These are phyloP conservation scores for Ciona savignyi DNA, from an alignment of 23 tunicate genomes.

Conservation along the genomic window DNA sequence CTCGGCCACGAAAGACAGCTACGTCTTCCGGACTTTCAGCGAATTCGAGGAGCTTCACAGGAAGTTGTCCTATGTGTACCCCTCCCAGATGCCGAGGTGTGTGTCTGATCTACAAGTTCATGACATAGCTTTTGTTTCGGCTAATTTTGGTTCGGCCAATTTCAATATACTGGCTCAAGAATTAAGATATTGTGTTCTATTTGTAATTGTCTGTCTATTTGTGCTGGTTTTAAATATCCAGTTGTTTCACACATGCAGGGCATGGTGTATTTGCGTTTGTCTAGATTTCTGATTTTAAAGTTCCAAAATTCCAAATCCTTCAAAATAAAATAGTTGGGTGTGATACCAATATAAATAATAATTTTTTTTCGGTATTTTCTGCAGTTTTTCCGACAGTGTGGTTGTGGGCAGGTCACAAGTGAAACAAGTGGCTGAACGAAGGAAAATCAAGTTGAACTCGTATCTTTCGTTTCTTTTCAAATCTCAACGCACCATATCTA, in stretches of 20 bases:
- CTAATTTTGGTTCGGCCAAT: too few species aligned
- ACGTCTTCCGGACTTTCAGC: constrained; percentile 80
- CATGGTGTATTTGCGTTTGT: too few species aligned
- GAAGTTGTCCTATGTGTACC: constrained; percentile 39
- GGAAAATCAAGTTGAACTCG: constrained; percentile 48
- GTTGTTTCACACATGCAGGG: too few species aligned
- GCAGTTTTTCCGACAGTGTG: constrained; percentile 71
- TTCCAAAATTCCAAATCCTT: constrained; percentile 11
- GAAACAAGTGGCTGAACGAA: constrained; percentile 86
- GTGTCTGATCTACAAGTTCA: too few species aligned
- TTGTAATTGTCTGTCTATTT: too few species aligned
- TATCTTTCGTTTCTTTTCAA: constrained; percentile 42
- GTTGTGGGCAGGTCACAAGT: constrained; percentile 87
- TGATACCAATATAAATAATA: too few species aligned
- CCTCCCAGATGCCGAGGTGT: constrained; percentile 33
- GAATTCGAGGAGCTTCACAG: constrained; percentile 85
- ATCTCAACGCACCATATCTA: constrained; percentile 37
- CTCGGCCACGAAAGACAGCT: constrained; percentile 30
- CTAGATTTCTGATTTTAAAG: background rate
- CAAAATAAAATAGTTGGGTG: constrained; percentile 23
- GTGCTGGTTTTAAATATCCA: too few species aligned
- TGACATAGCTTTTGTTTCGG: too few species aligned
- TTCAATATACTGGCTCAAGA: too few species aligned
- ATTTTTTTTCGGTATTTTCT: constrained; percentile 3
- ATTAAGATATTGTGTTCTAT: too few species aligned